Evolutionary conservation across 1,140 invertebrate species (phyloP).

Genomic region (Drosophila micromelanica): DNA sequence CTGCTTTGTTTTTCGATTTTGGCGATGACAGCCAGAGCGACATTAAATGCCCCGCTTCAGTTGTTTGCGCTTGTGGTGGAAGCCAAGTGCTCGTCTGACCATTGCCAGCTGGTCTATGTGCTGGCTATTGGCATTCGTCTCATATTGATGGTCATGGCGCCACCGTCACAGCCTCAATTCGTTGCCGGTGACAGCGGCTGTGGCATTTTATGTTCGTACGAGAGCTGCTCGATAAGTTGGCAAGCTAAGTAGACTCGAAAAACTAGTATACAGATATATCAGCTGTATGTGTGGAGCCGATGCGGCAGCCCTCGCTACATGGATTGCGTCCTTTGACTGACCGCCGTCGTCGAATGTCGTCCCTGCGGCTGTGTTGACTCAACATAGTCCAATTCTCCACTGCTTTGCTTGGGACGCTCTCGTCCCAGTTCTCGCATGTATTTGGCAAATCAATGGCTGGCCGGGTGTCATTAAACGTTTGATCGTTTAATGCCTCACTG

Average conservation of each 20-base stretch:
- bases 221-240: constrained; percentile 46
- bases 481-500: constrained; percentile 73
- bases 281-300: not conserved
- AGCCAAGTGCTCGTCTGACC: constrained; percentile 46
- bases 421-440: constrained; percentile 51
- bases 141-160: constrained; percentile 75
- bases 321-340: constrained; percentile 62
- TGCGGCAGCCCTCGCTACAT: constrained; percentile 40
- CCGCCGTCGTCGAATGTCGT: constrained; percentile 47
- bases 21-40: constrained; percentile 78
- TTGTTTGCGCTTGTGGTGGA: constrained; percentile 71
- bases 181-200: constrained; percentile 34
- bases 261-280: not conserved
- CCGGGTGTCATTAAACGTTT: constrained; percentile 82
- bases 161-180: constrained; percentile 26
- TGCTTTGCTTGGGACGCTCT: constrained; percentile 7
- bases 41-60: constrained; percentile 80
- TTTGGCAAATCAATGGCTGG: constrained; percentile 79
- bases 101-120: constrained; percentile 50
- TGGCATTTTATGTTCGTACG: constrained; percentile 48
- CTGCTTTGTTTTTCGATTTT: constrained; percentile 76
- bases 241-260: not conserved
- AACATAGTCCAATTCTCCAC: constrained; percentile 48
- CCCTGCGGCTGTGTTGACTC: constrained; percentile 76
- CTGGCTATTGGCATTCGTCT: constrained; percentile 51